These are phyloP conservation scores for Loriculus beryllinus DNA, from an alignment of 2,797 vertebrate genomes.

Conservation along the genomic window DNA sequence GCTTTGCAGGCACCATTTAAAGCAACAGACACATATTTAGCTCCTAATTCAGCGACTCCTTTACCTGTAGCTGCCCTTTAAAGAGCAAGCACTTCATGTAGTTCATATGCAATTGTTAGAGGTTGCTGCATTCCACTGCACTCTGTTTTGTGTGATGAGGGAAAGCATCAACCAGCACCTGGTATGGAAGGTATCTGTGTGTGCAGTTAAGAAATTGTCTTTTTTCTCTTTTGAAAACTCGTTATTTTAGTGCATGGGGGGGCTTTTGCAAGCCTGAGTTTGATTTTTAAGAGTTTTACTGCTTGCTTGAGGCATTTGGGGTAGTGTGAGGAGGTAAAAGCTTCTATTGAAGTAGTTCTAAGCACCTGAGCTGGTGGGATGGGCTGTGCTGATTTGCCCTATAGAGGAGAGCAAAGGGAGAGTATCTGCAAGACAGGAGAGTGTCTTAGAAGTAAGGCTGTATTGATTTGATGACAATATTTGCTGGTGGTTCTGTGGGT, in stretches of 20 bases:
- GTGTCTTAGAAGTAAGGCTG: not conserved
- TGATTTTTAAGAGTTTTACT: fast-evolving
- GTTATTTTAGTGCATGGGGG: fast-evolving
- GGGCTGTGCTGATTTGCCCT: not conserved
- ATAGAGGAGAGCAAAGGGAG: fast-evolving
- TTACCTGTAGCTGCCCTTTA: not conserved
- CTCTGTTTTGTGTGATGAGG: not conserved
- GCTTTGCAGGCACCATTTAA: fast-evolving
- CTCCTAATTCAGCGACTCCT: not conserved
- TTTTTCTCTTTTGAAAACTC: not conserved
- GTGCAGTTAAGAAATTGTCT: fast-evolving
- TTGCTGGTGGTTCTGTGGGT: fast-evolving
- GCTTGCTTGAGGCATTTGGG: fast-evolving
- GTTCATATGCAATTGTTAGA: not conserved
- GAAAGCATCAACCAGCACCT: not conserved
- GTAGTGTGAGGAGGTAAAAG: fast-evolving
- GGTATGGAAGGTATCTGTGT: fast-evolving
- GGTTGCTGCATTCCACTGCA: fast-evolving
- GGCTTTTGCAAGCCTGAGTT: fast-evolving
- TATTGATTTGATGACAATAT: fast-evolving
- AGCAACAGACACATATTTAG: fast-evolving
- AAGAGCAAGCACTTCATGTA: not conserved
- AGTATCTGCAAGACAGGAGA: not conserved
- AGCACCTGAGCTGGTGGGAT: fast-evolving
- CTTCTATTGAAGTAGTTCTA: fast-evolving